Conservation (phyloP, 2,797 vertebrate genomes). For the Mycteria americana region DNA sequence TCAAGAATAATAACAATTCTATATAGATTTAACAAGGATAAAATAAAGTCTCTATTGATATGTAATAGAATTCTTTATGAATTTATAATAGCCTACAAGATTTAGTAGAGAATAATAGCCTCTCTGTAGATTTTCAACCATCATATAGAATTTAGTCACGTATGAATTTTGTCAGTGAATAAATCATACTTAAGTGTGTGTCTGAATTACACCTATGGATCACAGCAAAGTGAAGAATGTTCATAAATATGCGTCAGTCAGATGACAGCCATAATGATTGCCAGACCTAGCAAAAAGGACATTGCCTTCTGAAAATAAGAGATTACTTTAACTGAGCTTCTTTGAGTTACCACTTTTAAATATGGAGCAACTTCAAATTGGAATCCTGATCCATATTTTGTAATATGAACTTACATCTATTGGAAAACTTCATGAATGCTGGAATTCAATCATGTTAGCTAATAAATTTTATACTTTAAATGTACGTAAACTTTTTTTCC, state of each 20-base stretch:
- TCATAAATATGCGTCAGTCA: not conserved
- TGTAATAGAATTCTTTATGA: not conserved
- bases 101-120: not conserved
- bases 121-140: not conserved
- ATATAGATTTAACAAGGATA: not conserved
- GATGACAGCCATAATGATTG: not conserved
- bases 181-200: not conserved
- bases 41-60: not conserved
- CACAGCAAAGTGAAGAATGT: not conserved
- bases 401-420: not conserved
- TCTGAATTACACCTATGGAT: not conserved
- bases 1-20: not conserved
- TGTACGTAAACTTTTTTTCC: not conserved
- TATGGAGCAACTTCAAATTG: not conserved
- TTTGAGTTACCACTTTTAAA: not conserved
- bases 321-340: not conserved
- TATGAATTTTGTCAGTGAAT: not conserved
- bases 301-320: not conserved
- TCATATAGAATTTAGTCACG: not conserved
- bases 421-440: not conserved
- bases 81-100: not conserved
- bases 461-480: not conserved
- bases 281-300: not conserved
- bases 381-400: not conserved
- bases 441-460: not conserved